phyloP scores from a whole-genome alignment of 2,888 invertebrate species.

The Campaea margaritaria region DNA sequence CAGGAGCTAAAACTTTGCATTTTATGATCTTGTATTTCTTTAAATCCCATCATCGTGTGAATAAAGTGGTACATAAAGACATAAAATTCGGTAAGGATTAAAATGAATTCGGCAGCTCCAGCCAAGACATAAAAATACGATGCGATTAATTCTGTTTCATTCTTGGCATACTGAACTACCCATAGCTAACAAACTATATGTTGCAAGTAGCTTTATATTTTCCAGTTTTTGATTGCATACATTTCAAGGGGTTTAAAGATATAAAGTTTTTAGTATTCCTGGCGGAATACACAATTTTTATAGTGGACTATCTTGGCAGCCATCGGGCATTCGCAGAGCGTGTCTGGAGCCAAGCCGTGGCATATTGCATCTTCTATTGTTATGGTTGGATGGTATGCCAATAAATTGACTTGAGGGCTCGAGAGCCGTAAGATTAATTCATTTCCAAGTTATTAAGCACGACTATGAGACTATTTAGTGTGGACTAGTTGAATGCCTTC shows the following conservation, averaged over 20 bases:
- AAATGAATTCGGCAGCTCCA: conserved; percentile 8
- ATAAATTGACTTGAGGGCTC: conserved; percentile 17
- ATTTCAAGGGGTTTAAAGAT: conserved; percentile 11
- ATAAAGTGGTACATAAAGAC: neutral
- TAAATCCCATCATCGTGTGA: neutral
- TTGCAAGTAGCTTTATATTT: conserved; percentile 18
- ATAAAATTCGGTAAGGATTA: conserved; percentile 1
- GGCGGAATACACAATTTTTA: conserved; percentile 34
- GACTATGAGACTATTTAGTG: neutral
- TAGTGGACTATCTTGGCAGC: conserved; percentile 21
- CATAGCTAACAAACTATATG: conserved; percentile 6
- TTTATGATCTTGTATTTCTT: too few relatives aligned
- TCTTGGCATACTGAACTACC: neutral
- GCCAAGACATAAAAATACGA: conserved; percentile 1
- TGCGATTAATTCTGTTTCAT: neutral
- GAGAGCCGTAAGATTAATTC: neutral
- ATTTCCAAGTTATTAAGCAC: conserved; percentile 6
- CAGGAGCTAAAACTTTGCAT: too few relatives aligned
- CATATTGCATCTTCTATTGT: conserved; percentile 29
- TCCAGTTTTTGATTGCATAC: conserved; percentile 22
- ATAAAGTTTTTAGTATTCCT: conserved; percentile 28
- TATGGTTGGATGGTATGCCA: conserved; percentile 22
- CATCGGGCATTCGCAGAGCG: conserved; percentile 25
- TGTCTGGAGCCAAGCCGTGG: conserved; percentile 17
- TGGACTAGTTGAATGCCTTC: neutral